Percentiles rank a stretch among this genome's conserved stretches.
Conservation (phyloP, 2,888 invertebrate genomes). For the Thalpophila matura region DNA sequence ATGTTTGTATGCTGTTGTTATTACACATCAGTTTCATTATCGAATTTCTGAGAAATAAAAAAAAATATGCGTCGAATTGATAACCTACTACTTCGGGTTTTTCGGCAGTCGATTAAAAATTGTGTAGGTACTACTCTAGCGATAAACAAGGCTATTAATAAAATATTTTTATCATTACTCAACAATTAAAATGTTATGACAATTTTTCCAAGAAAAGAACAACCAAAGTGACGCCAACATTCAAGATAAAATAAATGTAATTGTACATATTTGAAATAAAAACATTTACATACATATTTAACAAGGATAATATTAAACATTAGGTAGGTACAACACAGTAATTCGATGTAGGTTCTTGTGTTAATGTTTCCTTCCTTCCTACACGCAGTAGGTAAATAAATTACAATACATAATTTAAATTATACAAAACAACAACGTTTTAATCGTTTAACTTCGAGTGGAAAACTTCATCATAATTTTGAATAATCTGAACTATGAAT, state of each 20-base stretch:
- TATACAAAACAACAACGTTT: conserved; percentile 28
- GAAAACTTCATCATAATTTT: conserved; percentile 6
- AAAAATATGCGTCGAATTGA: conserved; percentile 1
- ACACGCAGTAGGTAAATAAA: conserved; percentile 40
- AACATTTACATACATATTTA: conserved; percentile 24
- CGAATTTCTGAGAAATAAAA: conserved; percentile 1
- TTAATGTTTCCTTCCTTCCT: conserved; percentile 60
- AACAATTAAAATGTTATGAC: conserved; percentile 3
- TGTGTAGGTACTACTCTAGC: not conserved
- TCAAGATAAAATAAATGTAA: conserved; percentile 1
- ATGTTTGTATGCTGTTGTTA: too few species aligned
- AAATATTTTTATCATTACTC: not conserved
- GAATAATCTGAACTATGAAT: conserved; percentile 1
- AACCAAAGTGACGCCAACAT: conserved; percentile 5
- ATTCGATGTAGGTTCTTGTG: conserved; percentile 37
- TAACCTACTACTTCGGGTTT: conserved; percentile 17
- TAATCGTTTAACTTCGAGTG: conserved; percentile 13
- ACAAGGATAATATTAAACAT: conserved; percentile 49
- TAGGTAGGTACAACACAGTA: conserved; percentile 40
- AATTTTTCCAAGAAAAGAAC: not conserved
- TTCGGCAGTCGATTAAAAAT: not conserved
- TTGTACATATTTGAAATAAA: conserved; percentile 10
- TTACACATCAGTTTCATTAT: conserved; percentile 7
- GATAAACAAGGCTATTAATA: conserved; percentile 2
- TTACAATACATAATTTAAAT: conserved; percentile 47